phyloP scores from a whole-genome alignment of 2,797 vertebrate genomes.

The Danio kyathit region DNA sequence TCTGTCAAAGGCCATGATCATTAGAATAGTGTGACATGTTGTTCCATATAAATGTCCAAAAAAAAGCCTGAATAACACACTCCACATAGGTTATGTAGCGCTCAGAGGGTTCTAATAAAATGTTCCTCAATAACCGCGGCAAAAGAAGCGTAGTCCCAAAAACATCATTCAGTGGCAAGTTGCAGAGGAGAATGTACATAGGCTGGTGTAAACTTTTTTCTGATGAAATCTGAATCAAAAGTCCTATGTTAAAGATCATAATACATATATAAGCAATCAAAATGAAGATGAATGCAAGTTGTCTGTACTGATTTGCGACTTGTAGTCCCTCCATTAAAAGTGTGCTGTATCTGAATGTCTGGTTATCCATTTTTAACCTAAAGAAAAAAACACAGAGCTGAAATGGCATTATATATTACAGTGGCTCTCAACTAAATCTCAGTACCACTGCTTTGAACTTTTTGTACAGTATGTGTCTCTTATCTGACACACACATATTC shows the following conservation, averaged over 20 bases:
- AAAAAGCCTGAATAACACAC: constrained; percentile 81
- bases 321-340: constrained; percentile 65
- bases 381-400: too few relatives aligned
- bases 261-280: constrained; percentile 63
- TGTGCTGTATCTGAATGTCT: constrained; percentile 27
- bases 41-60: constrained; percentile 26
- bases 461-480: too few relatives aligned
- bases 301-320: constrained; percentile 24
- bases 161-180: constrained; percentile 79
- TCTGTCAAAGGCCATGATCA: constrained; percentile 82
- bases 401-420: too few relatives aligned
- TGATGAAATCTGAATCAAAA: constrained; percentile 62
- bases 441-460: too few relatives aligned
- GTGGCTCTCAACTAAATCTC: too few relatives aligned
- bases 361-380: constrained; percentile 65
- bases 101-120: constrained; percentile 68
- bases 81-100: constrained; percentile 73
- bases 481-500: too few relatives aligned
- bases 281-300: constrained; percentile 58
- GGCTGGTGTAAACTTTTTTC: constrained; percentile 77
- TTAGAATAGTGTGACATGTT: constrained; percentile 15
- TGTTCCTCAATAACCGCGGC: constrained; percentile 74
- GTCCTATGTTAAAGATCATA: constrained; percentile 63
- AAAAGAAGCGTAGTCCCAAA: constrained; percentile 73
- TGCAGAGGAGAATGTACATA: constrained; percentile 82